Base-by-base conservation (phyloP, 2,113 vertebrate genomes). In the Rallus limicola region DNA sequence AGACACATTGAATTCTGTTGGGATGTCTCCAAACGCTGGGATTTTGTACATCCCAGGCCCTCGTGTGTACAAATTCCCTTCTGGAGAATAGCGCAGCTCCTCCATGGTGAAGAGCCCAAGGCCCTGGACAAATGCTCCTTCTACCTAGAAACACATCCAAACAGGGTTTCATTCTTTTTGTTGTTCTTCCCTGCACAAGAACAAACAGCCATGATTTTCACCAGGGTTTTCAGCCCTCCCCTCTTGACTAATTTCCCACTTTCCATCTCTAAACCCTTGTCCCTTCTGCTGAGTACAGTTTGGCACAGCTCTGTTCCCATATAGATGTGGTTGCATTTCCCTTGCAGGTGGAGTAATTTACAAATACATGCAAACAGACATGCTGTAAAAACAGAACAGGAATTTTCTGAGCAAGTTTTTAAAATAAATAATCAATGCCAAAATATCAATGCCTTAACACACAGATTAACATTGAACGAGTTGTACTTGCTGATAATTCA, bases 21-120 rank as follows among this genome's bases (percentile, higher is more conserved):
- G 99, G 86, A 99, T 99, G 97, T 99, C 99, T 8, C 99, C 99
- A 3, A 99, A 99, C 0, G 98, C 98, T 0, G 99, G 99, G 79
- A 99, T 99, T 98, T 99, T 99, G 93, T 99, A 99, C 91, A 98
- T 98, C 29, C 99, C 98, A 16, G 99, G 99, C n/a, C 99, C 99
- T 2, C 99, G 98, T 9, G 99, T 99, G 56, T 98, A 98, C 72
- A 99, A 96, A 85, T 97, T 97, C 1, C 99, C 99, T 26, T 98
- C 94, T 0, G 99, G 99, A 5, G 99, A 99, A 63, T 99, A 99
- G 46, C 98, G 99, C 19, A 99, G 96, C 95, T 99, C 98, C 97
- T 99, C 99, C 96, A 99, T 94, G 16, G 99, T 99, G 96, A 99
- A 99, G 87, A 99, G 98, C 44, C 99, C 99, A 44, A 99, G 92